phyloP scores from a whole-genome alignment of 2,113 vertebrate species.

The Pterocles orientalis region DNA sequence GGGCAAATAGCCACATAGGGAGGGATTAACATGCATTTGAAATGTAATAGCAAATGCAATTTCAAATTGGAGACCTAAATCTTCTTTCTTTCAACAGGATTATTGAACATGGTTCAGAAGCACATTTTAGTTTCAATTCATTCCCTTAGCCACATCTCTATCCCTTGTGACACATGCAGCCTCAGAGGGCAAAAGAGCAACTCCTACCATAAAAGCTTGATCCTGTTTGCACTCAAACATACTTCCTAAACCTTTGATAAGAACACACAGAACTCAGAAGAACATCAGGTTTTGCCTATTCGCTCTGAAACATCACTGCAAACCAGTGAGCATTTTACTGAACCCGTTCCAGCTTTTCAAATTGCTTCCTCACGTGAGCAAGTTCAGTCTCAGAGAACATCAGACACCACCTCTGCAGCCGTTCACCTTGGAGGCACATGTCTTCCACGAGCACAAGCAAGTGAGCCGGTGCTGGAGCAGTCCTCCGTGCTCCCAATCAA shows the following conservation, averaged over 20 bases:
- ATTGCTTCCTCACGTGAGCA: neutral
- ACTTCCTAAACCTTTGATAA: neutral
- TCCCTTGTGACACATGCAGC: neutral
- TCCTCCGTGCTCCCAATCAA: accelerated
- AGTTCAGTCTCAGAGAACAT: accelerated
- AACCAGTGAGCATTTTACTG: neutral
- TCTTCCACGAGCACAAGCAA: accelerated
- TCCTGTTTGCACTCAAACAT: neutral
- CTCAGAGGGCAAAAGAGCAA: neutral
- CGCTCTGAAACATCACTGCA: neutral
- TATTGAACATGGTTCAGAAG: conserved; percentile 3
- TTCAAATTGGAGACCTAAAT: neutral
- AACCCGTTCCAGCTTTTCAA: neutral
- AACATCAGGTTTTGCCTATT: neutral
- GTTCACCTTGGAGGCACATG: neutral
- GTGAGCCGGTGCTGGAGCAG: accelerated
- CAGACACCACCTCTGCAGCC: neutral
- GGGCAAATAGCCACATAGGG: neutral
- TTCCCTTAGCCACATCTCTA: neutral
- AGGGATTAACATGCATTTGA: conserved; percentile 22
- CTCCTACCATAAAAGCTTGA: neutral
- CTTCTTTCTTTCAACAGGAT: conserved; percentile 1
- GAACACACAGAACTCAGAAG: neutral
- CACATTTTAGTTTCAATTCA: neutral
- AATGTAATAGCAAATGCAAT: conserved; percentile 32